A percentile compares a stretch with the other conserved stretches of the same genome.
phyloP scores from a whole-genome alignment of 2,797 vertebrate genomes.

The Acanthornis magna region DNA sequence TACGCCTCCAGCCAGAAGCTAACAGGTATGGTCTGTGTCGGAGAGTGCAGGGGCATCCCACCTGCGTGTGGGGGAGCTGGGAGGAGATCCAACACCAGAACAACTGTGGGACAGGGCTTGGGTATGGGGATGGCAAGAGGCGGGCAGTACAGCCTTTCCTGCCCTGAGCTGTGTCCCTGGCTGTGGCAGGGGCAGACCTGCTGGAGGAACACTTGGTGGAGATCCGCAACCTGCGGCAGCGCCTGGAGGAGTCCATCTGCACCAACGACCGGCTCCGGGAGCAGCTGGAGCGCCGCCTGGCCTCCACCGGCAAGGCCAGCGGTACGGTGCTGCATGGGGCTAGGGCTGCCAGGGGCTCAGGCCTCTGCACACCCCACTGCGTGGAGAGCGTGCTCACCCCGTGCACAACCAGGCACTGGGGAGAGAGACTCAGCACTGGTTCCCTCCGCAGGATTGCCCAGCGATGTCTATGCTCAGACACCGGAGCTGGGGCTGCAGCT shows the following conservation, averaged over 20 bases:
- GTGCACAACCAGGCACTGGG: accelerated
- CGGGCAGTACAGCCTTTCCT: not conserved
- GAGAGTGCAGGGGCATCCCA: not conserved
- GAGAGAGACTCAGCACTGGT: not conserved
- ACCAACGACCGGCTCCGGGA: constrained; percentile 87
- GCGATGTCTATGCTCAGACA: constrained; percentile 81
- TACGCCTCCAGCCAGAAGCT: constrained; percentile 79
- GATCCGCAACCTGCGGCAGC: constrained; percentile 84
- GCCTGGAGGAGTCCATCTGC: constrained; percentile 90
- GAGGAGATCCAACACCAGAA: accelerated
- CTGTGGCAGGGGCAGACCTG: constrained; percentile 79
- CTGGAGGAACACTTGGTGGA: constrained; percentile 88
- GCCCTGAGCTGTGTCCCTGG: not conserved
- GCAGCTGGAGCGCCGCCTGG: constrained; percentile 84
- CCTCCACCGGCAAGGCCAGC: constrained; percentile 53
- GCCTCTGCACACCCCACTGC: not conserved
- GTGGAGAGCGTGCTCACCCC: accelerated
- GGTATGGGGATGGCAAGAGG: accelerated
- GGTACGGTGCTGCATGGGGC: constrained; percentile 56
- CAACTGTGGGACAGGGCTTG: not conserved
- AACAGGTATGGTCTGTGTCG: constrained; percentile 72
- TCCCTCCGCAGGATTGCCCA: constrained; percentile 70
- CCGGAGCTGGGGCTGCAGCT: constrained; percentile 80
- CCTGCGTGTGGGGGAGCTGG: not conserved
- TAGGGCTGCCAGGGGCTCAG: accelerated